Conservation (phyloP, 2,797 vertebrate species). For the Falco concolor region DNA sequence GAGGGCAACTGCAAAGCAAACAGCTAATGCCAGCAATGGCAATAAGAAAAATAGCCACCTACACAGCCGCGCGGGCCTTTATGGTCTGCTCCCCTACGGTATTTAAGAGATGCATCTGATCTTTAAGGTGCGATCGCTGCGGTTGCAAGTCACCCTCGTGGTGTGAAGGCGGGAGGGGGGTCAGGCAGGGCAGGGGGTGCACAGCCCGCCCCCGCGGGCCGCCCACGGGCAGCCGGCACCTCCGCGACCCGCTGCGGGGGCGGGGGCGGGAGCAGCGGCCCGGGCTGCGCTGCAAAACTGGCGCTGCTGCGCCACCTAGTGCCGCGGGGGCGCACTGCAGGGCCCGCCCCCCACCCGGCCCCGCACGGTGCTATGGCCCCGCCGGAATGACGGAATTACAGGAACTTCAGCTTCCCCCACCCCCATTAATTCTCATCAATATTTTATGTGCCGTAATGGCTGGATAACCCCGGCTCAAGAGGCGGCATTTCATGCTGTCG, state of each 20-base stretch:
- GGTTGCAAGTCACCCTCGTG: fast-evolving
- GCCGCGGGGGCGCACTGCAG: conserved; percentile 56
- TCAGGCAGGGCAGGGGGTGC: background rate
- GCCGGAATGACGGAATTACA: background rate
- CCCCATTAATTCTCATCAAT: background rate
- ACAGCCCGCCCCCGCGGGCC: background rate
- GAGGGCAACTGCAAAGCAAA: background rate
- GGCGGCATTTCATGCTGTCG: fast-evolving
- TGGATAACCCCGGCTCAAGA: background rate
- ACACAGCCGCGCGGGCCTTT: fast-evolving
- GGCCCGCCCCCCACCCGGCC: background rate
- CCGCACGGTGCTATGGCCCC: background rate
- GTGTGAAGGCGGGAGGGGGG: background rate
- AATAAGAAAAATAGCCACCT: background rate
- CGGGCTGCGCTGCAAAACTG: background rate
- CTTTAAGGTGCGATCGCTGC: fast-evolving
- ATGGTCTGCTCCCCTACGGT: fast-evolving
- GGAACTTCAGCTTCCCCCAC: background rate
- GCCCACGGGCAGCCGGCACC: background rate
- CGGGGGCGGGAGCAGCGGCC: background rate
- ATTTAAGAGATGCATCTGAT: fast-evolving
- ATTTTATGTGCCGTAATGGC: background rate
- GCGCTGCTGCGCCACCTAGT: conserved; percentile 76
- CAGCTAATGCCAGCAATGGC: background rate
- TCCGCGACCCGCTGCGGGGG: fast-evolving